A percentile compares a stretch with the other conserved stretches of the same genome.
Conservation (phyloP, 2,888 invertebrate genomes). For the Drosophila cyrtoloma region DNA sequence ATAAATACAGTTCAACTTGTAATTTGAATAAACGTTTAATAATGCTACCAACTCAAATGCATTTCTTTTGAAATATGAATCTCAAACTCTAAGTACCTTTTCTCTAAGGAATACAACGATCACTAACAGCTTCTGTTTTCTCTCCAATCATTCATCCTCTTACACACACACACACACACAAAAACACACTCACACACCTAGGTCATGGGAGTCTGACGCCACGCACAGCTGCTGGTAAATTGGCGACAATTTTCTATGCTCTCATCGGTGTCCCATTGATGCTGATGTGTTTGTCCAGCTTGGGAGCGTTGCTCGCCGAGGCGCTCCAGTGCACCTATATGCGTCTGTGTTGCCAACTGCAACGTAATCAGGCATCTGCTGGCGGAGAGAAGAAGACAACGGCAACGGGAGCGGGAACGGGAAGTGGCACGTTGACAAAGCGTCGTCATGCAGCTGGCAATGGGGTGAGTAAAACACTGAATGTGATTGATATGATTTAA, state of each 20-base stretch:
- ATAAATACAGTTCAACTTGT: background rate
- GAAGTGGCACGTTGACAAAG: constrained; percentile 47
- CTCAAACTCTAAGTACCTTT: background rate
- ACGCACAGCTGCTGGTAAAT: constrained; percentile 92
- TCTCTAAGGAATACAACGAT: background rate
- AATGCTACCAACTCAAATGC: background rate
- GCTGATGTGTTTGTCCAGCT: constrained; percentile 93
- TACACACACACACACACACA: constrained; percentile 24
- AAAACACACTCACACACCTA: constrained; percentile 77
- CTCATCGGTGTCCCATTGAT: constrained; percentile 95
- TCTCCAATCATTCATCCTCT: background rate
- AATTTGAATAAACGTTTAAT: too few relatives aligned
- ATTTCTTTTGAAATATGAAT: background rate
- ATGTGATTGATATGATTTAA: constrained; percentile 73
- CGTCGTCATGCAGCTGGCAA: constrained; percentile 59
- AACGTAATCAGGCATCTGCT: constrained; percentile 17
- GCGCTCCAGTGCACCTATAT: constrained; percentile 89
- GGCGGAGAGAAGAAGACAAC: constrained; percentile 23
- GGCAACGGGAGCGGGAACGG: background rate
- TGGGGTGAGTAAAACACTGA: constrained; percentile 71
- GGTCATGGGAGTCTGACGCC: constrained; percentile 95
- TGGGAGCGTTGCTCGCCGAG: constrained; percentile 92
- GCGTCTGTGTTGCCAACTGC: constrained; percentile 81
- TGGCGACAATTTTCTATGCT: constrained; percentile 94
- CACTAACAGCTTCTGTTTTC: background rate